Conservation (phyloP, 1,140 invertebrate species). For the Procambarus virginalis region DNA sequence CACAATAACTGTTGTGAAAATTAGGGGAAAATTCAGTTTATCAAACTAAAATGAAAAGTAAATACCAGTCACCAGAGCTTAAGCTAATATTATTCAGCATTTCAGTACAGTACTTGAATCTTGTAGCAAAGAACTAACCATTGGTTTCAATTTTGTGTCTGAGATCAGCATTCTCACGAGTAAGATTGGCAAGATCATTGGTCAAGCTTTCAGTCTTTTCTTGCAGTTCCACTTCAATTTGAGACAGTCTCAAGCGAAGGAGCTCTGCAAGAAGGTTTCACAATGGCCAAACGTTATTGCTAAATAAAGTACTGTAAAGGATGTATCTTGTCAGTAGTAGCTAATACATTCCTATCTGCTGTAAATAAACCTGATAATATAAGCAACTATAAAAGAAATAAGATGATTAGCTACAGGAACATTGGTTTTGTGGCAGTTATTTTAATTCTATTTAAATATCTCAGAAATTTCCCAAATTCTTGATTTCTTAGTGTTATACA, state of each 20-base stretch:
- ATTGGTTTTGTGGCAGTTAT: neutral
- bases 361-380: neutral
- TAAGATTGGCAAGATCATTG: slow-evolving; percentile 47
- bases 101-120: neutral
- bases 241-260: slow-evolving; percentile 61
- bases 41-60: neutral
- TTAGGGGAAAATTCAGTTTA: neutral
- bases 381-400: neutral
- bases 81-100: neutral
- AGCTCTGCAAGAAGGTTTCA: slow-evolving; percentile 55
- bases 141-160: slow-evolving; percentile 55
- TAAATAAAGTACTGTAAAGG: neutral
- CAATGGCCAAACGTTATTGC: slow-evolving; percentile 5
- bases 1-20: neutral
- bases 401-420: neutral
- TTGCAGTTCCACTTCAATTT: slow-evolving; percentile 60
- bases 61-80: neutral
- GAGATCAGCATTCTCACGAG: slow-evolving; percentile 55
- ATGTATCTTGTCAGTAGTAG: neutral
- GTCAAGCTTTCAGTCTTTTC: slow-evolving; percentile 52
- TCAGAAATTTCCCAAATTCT: neutral
- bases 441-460: neutral
- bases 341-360: neutral
- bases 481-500: too few relatives aligned
- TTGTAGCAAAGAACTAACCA: slow-evolving; percentile 43